Evolutionary conservation across 2,888 invertebrate genomes (phyloP).

Genomic region (Exephanes ischioxanthus): DNA sequence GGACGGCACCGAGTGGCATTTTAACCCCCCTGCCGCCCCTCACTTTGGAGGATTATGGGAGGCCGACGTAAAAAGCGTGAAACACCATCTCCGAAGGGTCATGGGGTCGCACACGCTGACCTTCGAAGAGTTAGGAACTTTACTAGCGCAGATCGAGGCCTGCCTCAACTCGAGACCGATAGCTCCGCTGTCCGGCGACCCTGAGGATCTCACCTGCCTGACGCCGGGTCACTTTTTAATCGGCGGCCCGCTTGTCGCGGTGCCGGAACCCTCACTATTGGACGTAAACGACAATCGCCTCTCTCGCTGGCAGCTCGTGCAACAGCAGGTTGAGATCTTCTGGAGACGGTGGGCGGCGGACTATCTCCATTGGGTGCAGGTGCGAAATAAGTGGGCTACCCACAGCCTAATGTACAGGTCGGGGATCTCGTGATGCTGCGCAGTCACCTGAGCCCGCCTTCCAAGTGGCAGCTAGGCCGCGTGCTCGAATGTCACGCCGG

Average conservation of each 20-base stretch:
- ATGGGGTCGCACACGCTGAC: not conserved
- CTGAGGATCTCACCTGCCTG: not conserved
- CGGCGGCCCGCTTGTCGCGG: no score
- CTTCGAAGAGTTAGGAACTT: not conserved
- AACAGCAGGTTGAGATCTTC: constrained; percentile 58
- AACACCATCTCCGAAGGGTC: no score
- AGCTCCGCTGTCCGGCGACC: not conserved
- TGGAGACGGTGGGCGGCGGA: constrained; percentile 66
- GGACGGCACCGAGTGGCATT: constrained; percentile 41
- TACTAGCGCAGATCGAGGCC: not conserved
- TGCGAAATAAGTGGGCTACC: constrained; percentile 21
- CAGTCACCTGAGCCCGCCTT: not conserved
- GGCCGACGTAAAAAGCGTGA: no score
- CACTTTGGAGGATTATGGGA: no score
- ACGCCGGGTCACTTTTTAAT: not conserved
- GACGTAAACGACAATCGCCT: no score
- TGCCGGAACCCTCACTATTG: no score
- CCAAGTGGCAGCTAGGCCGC: not conserved
- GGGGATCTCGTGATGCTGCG: not conserved
- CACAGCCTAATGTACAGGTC: not conserved
- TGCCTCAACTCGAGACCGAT: not conserved
- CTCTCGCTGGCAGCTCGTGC: constrained; percentile 60
- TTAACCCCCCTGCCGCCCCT: constrained; percentile 39
- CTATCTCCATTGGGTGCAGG: constrained; percentile 12
- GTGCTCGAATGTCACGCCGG: not conserved